These are phyloP conservation scores for Syrrhaptes paradoxus DNA, from an alignment of 2,113 vertebrate species.

Conservation along the genomic window DNA sequence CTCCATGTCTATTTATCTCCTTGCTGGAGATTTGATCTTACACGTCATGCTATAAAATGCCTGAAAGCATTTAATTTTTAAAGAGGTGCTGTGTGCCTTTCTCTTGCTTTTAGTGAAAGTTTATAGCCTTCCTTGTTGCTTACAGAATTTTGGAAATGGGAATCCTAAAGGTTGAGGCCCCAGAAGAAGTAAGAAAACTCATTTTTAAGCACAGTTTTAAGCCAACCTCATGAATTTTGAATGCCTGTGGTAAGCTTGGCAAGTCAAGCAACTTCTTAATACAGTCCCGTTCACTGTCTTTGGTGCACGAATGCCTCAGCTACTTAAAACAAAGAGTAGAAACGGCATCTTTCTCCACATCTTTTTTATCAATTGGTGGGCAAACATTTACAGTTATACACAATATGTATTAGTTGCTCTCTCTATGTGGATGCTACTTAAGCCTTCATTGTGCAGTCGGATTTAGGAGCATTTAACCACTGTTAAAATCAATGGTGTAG, in stretches of 20 bases:
- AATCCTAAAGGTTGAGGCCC: neutral
- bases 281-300: neutral
- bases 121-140: neutral
- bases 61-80: neutral
- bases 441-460: rapidly evolving
- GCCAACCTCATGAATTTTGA: neutral
- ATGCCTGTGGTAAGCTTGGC: neutral
- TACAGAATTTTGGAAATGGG: neutral
- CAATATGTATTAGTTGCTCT: neutral
- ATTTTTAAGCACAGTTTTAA: neutral
- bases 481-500: neutral
- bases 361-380: neutral
- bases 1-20: neutral
- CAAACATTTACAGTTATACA: neutral
- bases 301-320: neutral
- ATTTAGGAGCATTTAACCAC: neutral
- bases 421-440: neutral
- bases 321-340: neutral
- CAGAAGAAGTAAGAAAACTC: neutral
- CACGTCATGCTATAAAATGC: neutral
- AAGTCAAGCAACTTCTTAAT: neutral
- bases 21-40: neutral
- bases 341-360: neutral
- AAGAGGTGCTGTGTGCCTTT: neutral
- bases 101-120: neutral